These are phyloP conservation scores for Caenorhabditis auriculariae DNA, from an alignment of 2,888 invertebrate genomes.

Conservation along the genomic window DNA sequence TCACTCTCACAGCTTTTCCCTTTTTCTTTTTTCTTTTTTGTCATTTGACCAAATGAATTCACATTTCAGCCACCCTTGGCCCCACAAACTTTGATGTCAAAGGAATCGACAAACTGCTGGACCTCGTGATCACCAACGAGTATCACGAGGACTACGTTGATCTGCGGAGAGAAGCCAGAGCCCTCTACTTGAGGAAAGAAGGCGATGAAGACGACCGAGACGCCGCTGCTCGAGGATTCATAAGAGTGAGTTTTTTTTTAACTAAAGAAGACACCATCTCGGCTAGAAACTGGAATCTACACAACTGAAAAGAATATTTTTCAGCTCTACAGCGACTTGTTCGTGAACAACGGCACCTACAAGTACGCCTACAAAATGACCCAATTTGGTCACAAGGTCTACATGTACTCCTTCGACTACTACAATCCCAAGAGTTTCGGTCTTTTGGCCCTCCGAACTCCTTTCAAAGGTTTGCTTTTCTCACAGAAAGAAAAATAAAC, in stretches of 20 bases:
- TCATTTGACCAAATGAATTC: too few relatives aligned
- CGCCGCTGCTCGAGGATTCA: slow-evolving; percentile 43
- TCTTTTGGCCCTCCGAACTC: slow-evolving; percentile 43
- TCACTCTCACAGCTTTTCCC: too few relatives aligned
- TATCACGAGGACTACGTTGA: slow-evolving; percentile 37
- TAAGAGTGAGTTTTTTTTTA: too few relatives aligned
- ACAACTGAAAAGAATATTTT: too few relatives aligned
- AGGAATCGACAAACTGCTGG: slow-evolving; percentile 49
- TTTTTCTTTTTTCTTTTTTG: too few relatives aligned
- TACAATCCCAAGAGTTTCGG: slow-evolving; percentile 51
- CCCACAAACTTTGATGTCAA: slow-evolving; percentile 42
- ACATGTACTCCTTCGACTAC: slow-evolving; percentile 51
- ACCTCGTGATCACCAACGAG: slow-evolving; percentile 49
- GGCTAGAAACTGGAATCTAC: too few relatives aligned
- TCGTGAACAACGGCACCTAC: slow-evolving; percentile 46
- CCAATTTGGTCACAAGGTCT: slow-evolving; percentile 38
- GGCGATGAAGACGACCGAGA: slow-evolving; percentile 41
- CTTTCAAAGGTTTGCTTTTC: slow-evolving; percentile 44
- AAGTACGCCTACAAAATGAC: slow-evolving; percentile 44
- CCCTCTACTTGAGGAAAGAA: slow-evolving; percentile 40
- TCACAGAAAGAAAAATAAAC: neutral
- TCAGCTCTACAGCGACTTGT: slow-evolving; percentile 50
- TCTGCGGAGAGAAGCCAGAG: slow-evolving; percentile 43
- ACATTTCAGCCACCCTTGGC: slow-evolving; percentile 43
- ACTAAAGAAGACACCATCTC: too few relatives aligned